Evolutionary conservation across 2,113 vertebrate species (phyloP).

Genomic region (Spea multiplicata): DNA sequence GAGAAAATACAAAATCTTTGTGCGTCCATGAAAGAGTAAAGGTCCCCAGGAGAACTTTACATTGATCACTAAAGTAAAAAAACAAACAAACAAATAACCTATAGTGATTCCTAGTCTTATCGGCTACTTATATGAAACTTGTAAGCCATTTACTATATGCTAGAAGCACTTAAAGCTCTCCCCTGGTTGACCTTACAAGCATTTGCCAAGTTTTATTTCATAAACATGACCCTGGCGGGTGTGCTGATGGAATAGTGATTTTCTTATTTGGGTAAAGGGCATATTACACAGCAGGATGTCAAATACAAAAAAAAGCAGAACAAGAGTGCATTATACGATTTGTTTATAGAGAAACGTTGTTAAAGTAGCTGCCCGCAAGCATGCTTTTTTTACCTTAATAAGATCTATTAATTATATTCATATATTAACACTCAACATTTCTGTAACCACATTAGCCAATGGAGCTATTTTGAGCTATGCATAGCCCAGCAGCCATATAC

Average conservation of each 20-base stretch:
- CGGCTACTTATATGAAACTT: too few species aligned
- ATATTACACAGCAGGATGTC: constrained; percentile 20
- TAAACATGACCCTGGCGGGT: constrained; percentile 25
- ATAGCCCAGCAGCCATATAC: too few species aligned
- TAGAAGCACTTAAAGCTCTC: background rate
- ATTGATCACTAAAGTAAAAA: too few species aligned
- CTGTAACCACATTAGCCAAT: background rate
- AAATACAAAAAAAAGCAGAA: constrained; percentile 25
- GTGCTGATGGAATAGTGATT: constrained; percentile 22
- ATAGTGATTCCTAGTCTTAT: too few species aligned
- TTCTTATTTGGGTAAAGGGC: constrained; percentile 25
- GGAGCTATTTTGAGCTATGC: background rate
- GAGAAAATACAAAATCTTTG: background rate
- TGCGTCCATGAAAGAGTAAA: too few species aligned
- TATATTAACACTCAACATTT: background rate
- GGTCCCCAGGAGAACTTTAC: too few species aligned
- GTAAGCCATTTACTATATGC: background rate
- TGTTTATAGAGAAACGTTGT: background rate
- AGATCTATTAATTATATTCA: background rate
- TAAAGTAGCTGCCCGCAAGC: background rate
- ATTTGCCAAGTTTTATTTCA: constrained; percentile 34
- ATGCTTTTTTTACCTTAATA: background rate
- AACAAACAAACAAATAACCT: too few species aligned
- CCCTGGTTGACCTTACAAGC: constrained; percentile 16
- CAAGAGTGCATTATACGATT: background rate